A percentile compares a stretch with the other conserved stretches of the same genome.
Evolutionary conservation across 2,888 invertebrate genomes (phyloP).

Genomic region (Oscheius sp.): DNA sequence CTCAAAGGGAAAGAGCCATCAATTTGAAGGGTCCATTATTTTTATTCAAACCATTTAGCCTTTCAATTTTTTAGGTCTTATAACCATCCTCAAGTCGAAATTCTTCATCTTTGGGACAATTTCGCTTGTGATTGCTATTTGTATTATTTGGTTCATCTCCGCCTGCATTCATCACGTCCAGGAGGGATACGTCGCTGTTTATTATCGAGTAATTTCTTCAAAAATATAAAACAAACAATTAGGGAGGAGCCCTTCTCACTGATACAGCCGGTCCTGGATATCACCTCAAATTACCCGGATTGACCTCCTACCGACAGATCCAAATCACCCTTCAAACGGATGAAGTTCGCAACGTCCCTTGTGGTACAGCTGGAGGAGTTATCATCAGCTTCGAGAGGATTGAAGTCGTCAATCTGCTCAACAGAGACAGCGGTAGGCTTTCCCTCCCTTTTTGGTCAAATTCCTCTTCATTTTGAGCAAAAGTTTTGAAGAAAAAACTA

Average conservation of each 20-base stretch:
- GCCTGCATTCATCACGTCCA: slow-evolving; percentile 12
- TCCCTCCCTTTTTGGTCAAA: too few relatives aligned
- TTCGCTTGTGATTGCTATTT: neutral
- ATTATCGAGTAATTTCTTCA: neutral
- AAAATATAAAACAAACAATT: neutral
- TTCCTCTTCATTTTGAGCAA: too few relatives aligned
- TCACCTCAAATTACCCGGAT: slow-evolving; percentile 1
- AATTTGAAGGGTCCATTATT: too few relatives aligned
- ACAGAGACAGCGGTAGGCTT: slow-evolving; percentile 1
- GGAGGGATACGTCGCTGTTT: slow-evolving; percentile 15
- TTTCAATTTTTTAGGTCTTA: too few relatives aligned
- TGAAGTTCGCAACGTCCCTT: slow-evolving; percentile 17
- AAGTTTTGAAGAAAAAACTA: too few relatives aligned
- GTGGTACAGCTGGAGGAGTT: slow-evolving; percentile 24
- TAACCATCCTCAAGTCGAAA: neutral
- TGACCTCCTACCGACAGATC: slow-evolving; percentile 19
- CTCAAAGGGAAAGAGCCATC: too few relatives aligned
- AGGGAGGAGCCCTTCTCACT: slow-evolving; percentile 12
- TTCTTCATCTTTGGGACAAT: neutral
- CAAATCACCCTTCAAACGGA: slow-evolving; percentile 21
- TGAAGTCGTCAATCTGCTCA: slow-evolving; percentile 23
- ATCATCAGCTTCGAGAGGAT: slow-evolving; percentile 25
- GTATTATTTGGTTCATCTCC: neutral
- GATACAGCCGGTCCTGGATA: slow-evolving; percentile 15
- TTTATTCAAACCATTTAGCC: too few relatives aligned